Percentiles rank a stretch among this genome's conserved stretches.
Evolutionary conservation across 1,140 invertebrate species (phyloP).

Genomic region (Atta cephalotes): DNA sequence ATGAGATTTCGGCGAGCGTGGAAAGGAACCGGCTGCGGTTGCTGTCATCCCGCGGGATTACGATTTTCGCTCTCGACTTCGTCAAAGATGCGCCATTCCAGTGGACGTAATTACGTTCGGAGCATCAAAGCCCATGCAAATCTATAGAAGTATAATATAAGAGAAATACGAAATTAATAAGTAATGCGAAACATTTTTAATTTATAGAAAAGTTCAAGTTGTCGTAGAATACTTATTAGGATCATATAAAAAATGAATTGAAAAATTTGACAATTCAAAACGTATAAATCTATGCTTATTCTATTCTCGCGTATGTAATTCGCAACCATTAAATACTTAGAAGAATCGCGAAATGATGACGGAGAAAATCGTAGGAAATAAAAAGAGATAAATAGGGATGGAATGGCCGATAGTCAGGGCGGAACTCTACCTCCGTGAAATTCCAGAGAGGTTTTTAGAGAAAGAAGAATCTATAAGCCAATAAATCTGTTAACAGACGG

Average conservation of each 20-base stretch:
- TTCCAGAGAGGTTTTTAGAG: conserved; percentile 58
- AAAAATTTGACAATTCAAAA: background rate
- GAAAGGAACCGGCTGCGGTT: conserved; percentile 76
- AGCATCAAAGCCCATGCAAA: background rate
- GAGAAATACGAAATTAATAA: background rate
- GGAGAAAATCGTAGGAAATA: conserved; percentile 36
- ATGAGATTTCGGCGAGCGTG: conserved; percentile 74
- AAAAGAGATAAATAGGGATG: conserved; percentile 20
- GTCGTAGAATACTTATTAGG: too few species aligned
- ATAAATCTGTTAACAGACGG: conserved; percentile 77
- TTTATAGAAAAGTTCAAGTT: background rate
- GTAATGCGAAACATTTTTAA: background rate
- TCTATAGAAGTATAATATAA: background rate
- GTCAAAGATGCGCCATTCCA: conserved; percentile 62
- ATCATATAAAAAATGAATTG: background rate
- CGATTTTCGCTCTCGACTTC: conserved; percentile 72
- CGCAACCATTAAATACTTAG: background rate
- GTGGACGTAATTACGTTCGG: conserved; percentile 65
- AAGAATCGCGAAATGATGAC: conserved; percentile 15
- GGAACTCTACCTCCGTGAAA: conserved; percentile 49
- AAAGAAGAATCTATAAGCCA: conserved; percentile 82
- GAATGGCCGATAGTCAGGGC: conserved; percentile 40
- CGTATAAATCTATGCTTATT: background rate
- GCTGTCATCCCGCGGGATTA: conserved; percentile 72
- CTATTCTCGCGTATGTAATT: conserved; percentile 1